Evolutionary conservation across 2,113 vertebrate species (phyloP).

Genomic region (Psittacula cyanocephala): DNA sequence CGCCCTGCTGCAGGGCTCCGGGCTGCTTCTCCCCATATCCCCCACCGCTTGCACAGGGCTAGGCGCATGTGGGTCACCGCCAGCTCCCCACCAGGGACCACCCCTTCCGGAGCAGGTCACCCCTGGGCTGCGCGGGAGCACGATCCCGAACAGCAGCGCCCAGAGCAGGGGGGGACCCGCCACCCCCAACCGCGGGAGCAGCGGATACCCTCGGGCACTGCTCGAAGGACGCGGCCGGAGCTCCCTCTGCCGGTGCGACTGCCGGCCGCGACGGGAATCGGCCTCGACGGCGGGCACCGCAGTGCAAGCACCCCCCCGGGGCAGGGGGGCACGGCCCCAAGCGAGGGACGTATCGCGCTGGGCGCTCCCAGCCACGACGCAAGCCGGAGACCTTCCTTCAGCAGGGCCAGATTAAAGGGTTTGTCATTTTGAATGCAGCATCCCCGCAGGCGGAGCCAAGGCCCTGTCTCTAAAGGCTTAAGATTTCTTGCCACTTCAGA

Average conservation of each 20-base stretch:
- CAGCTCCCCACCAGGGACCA: not conserved
- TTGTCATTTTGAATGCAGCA: fast-evolving
- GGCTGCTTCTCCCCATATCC: no score
- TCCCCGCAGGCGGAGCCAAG: not conserved
- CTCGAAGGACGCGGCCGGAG: not conserved
- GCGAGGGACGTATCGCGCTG: not conserved
- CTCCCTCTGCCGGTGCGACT: constrained; percentile 44
- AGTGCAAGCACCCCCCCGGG: not conserved
- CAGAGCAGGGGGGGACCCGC: not conserved
- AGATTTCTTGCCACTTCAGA: not conserved
- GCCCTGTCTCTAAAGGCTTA: not conserved
- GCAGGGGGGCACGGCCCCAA: not conserved
- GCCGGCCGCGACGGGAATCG: not conserved
- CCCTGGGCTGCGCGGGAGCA: not conserved
- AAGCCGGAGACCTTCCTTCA: not conserved
- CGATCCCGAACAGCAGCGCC: not conserved
- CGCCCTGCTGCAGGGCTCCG: not conserved
- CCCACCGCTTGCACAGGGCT: not conserved
- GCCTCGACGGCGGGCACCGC: not conserved
- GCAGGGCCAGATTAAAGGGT: not conserved
- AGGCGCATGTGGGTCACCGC: not conserved
- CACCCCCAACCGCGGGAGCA: fast-evolving
- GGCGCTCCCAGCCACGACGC: not conserved
- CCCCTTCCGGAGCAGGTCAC: not conserved
- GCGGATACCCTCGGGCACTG: not conserved